Conservation (phyloP, 2,113 vertebrate genomes). For the Ptilonorhynchus violaceus region DNA sequence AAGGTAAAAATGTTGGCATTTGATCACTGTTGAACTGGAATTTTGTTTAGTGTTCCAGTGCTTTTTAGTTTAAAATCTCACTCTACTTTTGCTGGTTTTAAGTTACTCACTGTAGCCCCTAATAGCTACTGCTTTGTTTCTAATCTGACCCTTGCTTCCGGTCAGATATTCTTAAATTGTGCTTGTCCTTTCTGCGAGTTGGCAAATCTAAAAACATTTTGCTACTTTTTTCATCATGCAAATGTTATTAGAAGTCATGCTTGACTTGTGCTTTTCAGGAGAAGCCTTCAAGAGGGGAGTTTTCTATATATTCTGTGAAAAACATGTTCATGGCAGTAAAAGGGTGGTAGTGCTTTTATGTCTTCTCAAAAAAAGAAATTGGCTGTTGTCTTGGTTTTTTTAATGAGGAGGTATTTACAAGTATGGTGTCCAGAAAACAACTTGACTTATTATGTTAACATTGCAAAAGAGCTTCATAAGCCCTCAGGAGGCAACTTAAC, state of each 20-base stretch:
- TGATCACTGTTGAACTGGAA: not conserved
- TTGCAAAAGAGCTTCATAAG: slow-evolving; percentile 25
- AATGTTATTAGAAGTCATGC: not conserved
- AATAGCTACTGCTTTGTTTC: not conserved
- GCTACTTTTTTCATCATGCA: not conserved
- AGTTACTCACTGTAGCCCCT: not conserved
- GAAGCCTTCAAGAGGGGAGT: not conserved
- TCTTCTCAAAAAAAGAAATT: not conserved
- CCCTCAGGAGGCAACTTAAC: slow-evolving; percentile 9
- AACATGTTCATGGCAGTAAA: not conserved
- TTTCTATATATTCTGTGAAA: not conserved
- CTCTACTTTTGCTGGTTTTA: not conserved
- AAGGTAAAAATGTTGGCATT: not conserved
- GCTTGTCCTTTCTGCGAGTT: not conserved
- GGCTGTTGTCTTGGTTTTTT: not conserved
- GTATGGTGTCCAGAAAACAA: slow-evolving; percentile 2
- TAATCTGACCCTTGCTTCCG: not conserved
- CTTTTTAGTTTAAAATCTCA: not conserved
- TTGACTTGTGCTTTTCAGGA: not conserved
- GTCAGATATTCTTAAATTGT: not conserved
- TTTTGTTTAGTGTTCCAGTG: not conserved
- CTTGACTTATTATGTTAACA: not conserved
- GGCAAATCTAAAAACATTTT: not conserved
- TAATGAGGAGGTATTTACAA: not conserved
- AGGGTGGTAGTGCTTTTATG: not conserved